Evolutionary conservation across 2,797 vertebrate species (phyloP).

Genomic region (Diplodus sargus): DNA sequence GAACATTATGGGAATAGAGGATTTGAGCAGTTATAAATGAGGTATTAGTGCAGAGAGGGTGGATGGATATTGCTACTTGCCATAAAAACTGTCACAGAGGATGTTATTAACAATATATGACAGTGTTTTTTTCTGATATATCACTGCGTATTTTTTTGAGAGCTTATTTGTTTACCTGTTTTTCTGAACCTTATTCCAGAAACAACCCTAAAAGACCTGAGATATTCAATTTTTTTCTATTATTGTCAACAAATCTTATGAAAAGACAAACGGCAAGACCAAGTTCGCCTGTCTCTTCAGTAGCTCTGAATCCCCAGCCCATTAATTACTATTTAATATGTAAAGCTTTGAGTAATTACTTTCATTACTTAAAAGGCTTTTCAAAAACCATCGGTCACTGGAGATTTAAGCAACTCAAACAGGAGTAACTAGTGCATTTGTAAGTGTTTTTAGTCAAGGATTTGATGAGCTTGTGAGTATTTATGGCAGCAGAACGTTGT

Average conservation of each 20-base stretch:
- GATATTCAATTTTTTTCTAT: neutral
- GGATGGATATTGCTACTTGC: slow-evolving; percentile 57
- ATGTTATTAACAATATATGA: slow-evolving; percentile 55
- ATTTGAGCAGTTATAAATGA: slow-evolving; percentile 73
- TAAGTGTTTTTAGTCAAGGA: neutral
- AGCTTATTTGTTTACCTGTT: slow-evolving; percentile 42
- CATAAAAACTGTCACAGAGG: slow-evolving; percentile 61
- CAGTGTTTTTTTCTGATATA: slow-evolving; percentile 24
- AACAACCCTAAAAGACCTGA: neutral
- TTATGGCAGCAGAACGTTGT: no score
- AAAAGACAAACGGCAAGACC: neutral
- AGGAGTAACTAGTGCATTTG: neutral
- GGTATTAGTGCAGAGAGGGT: slow-evolving; percentile 72
- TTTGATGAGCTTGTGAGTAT: neutral
- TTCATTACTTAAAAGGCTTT: no score
- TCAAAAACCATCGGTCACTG: no score
- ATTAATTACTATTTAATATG: neutral
- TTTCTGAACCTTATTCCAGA: neutral
- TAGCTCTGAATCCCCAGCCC: neutral
- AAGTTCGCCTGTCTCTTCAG: neutral
- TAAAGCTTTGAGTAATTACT: neutral
- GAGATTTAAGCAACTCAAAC: neutral
- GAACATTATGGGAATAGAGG: slow-evolving; percentile 69
- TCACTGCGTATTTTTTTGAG: slow-evolving; percentile 1
- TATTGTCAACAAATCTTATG: neutral